phyloP scores from a whole-genome alignment of 2,113 vertebrate genomes.

The Pangasianodon hypophthalmus region DNA sequence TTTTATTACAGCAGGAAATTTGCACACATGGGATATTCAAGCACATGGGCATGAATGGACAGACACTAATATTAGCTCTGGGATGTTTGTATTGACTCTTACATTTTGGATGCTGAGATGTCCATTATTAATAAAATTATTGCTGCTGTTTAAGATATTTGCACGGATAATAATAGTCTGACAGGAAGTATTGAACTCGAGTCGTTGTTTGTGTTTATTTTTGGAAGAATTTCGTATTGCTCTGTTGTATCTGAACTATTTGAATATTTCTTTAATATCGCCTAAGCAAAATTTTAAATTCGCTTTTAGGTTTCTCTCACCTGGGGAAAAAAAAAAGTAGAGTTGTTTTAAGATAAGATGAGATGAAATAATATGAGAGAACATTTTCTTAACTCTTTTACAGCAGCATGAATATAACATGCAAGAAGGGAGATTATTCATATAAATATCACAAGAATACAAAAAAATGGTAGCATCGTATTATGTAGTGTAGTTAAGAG shows the following conservation, averaged over 20 bases:
- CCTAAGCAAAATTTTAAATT: background rate
- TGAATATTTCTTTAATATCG: background rate
- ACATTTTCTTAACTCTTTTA: background rate
- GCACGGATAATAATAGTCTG: background rate
- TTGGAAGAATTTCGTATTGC: background rate
- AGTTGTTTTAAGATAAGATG: background rate
- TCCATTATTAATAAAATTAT: background rate
- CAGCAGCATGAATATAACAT: background rate
- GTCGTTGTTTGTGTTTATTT: too few species aligned
- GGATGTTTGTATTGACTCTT: background rate
- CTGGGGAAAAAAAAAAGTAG: background rate
- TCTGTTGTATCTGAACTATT: background rate
- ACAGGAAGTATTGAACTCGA: background rate
- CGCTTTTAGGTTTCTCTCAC: background rate
- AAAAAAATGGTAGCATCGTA: background rate
- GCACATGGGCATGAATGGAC: constrained; percentile 1
- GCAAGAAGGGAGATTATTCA: too few species aligned
- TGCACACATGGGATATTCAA: background rate
- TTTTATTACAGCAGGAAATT: background rate
- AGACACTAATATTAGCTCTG: constrained; percentile 1
- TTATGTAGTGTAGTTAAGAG: background rate
- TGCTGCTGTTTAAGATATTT: background rate
- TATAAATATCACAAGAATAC: background rate
- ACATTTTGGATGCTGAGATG: background rate
- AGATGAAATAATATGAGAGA: background rate